Percentiles rank a stretch among this genome's conserved stretches.
Evolutionary conservation across 1,140 invertebrate genomes (phyloP).

Genomic region (Subanguina moxae): DNA sequence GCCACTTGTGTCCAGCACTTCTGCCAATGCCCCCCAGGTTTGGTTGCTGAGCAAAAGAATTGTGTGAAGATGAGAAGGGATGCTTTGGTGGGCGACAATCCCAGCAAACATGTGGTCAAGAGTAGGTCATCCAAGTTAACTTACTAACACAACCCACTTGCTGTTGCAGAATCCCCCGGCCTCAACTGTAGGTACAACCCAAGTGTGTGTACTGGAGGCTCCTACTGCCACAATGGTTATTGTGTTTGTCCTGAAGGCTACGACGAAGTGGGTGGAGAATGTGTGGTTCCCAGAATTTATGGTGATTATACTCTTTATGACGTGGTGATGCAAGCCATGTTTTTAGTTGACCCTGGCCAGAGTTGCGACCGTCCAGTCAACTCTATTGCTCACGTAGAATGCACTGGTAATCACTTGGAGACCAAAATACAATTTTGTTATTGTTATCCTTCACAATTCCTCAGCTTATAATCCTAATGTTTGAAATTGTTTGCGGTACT

Average conservation of each 20-base stretch:
- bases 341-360: conserved; percentile 40
- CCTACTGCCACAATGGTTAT: conserved; percentile 45
- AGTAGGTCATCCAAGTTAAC: conserved; percentile 14
- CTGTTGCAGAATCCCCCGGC: conserved; percentile 40
- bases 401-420: conserved; percentile 17
- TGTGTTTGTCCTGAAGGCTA: conserved; percentile 43
- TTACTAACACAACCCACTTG: background rate
- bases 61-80: conserved; percentile 12
- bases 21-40: conserved; percentile 40
- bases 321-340: background rate
- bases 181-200: conserved; percentile 39
- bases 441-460: too few relatives aligned
- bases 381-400: conserved; percentile 28
- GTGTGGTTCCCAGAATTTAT: conserved; percentile 39
- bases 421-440: too few relatives aligned
- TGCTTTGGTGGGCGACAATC: background rate
- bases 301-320: conserved; percentile 14
- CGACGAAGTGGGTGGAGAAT: conserved; percentile 41
- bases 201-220: conserved; percentile 39
- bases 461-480: too few relatives aligned
- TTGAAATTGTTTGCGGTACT: too few relatives aligned
- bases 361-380: conserved; percentile 37
- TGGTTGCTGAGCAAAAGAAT: conserved; percentile 25
- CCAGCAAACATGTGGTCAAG: conserved; percentile 31
- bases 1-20: conserved; percentile 27